These are phyloP conservation scores for Osmerus mordax DNA, from an alignment of 2,113 vertebrate genomes.

Conservation along the genomic window DNA sequence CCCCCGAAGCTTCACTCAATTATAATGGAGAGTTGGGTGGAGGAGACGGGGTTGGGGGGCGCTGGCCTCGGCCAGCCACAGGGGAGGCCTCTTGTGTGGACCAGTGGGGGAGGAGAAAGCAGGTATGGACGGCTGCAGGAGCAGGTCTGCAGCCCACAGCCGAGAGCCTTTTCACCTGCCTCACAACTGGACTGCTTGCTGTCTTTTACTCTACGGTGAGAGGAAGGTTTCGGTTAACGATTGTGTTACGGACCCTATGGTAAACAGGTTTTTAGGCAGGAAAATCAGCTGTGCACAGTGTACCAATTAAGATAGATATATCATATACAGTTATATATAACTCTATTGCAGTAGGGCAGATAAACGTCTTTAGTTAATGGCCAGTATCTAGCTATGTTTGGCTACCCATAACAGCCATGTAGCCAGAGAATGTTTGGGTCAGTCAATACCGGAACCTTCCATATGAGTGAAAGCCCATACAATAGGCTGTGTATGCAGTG, in stretches of 20 bases:
- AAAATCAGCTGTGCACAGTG: slow-evolving; percentile 6
- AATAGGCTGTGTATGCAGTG: too few species aligned
- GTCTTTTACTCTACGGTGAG: slow-evolving; percentile 10
- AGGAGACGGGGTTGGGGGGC: slow-evolving; percentile 57
- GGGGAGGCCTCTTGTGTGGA: slow-evolving; percentile 72
- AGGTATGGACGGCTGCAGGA: slow-evolving; percentile 64
- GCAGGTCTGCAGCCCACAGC: slow-evolving; percentile 59
- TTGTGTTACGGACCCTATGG: slow-evolving; percentile 14
- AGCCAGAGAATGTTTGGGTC: too few species aligned
- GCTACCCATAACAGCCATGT: too few species aligned
- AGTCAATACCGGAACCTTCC: too few species aligned
- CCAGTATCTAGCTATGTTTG: too few species aligned
- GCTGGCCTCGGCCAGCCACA: slow-evolving; percentile 71
- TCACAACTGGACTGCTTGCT: slow-evolving; percentile 42
- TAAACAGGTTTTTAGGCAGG: not conserved
- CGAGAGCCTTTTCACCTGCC: slow-evolving; percentile 71
- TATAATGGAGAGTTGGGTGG: slow-evolving; percentile 75
- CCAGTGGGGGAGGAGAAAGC: slow-evolving; percentile 62
- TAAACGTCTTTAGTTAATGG: too few species aligned
- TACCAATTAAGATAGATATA: not conserved
- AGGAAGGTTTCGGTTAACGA: slow-evolving; percentile 34
- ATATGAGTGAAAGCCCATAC: too few species aligned
- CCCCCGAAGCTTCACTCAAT: slow-evolving; percentile 84
- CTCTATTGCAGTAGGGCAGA: too few species aligned
- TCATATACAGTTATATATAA: not conserved